Evolutionary conservation across 1,140 invertebrate genomes (phyloP).

Genomic region (Phymorhynchus buccinoides): DNA sequence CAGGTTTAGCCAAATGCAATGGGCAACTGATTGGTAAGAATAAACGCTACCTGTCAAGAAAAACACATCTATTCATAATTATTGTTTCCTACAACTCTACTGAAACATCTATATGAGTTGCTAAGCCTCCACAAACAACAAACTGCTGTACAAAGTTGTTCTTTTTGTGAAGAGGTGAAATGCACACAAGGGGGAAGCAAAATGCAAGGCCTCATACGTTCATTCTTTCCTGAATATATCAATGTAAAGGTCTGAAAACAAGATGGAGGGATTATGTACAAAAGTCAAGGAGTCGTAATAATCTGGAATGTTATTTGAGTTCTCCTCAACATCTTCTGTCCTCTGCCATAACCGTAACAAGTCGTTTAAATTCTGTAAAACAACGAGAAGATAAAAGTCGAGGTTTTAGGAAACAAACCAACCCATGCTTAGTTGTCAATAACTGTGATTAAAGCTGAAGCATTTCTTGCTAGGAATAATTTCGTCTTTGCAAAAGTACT

Average conservation of each 20-base stretch:
- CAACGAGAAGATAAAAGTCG: too few relatives aligned
- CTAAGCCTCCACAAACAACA: background rate
- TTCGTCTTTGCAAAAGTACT: too few relatives aligned
- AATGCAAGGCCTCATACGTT: background rate
- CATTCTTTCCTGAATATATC: conserved; percentile 2
- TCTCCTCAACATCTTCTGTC: background rate
- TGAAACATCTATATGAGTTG: background rate
- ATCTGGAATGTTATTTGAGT: background rate
- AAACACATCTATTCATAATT: background rate
- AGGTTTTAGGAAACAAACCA: too few relatives aligned
- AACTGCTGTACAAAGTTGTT: background rate
- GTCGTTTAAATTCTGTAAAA: too few relatives aligned
- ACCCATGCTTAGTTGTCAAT: too few relatives aligned
- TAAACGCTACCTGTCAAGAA: background rate
- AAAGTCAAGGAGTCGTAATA: background rate
- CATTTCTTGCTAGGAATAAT: too few relatives aligned
- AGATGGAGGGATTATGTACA: conserved; percentile 5
- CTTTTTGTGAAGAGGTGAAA: background rate
- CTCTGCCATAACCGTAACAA: background rate
- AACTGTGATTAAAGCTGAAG: too few relatives aligned
- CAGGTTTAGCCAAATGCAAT: background rate
- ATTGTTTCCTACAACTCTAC: too few relatives aligned
- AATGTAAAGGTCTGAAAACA: conserved; percentile 12
- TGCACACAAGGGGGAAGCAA: background rate
- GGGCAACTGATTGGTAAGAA: conserved; percentile 15